Percentiles rank a stretch among this genome's conserved stretches.
These are phyloP conservation scores for Argyresthia albistria DNA, from an alignment of 2,888 invertebrate genomes.

Conservation along the genomic window DNA sequence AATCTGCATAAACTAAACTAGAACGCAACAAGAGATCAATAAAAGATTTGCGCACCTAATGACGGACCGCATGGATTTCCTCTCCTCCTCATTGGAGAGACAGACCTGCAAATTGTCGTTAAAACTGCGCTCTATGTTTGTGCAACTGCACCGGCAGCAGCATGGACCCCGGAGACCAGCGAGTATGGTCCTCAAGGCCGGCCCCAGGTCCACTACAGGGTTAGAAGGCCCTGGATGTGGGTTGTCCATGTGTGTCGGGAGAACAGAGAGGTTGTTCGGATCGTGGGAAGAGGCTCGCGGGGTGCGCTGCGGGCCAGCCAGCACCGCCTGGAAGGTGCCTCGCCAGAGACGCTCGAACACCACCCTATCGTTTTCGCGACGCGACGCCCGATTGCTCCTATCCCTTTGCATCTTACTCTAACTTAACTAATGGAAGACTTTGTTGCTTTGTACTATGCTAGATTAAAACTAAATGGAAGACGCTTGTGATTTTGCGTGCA, in stretches of 20 bases:
- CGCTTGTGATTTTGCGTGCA: constrained; percentile 12
- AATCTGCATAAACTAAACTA: neutral
- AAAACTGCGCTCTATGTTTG: constrained; percentile 33
- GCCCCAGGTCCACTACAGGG: constrained; percentile 60
- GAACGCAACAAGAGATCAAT: constrained; percentile 1
- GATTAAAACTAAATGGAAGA: constrained; percentile 50
- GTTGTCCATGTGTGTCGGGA: constrained; percentile 20
- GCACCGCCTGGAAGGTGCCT: constrained; percentile 72
- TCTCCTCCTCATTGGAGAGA: constrained; percentile 58
- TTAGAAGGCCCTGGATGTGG: constrained; percentile 25
- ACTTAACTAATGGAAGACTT: constrained; percentile 70
- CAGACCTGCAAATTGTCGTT: constrained; percentile 70
- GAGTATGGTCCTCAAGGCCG: constrained; percentile 48
- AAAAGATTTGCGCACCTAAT: constrained; percentile 68
- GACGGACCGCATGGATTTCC: constrained; percentile 75
- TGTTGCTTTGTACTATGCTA: constrained; percentile 51
- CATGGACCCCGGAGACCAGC: constrained; percentile 48
- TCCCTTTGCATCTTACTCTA: constrained; percentile 50
- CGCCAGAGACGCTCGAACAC: constrained; percentile 83
- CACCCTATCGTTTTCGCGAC: constrained; percentile 72
- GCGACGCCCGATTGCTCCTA: constrained; percentile 50
- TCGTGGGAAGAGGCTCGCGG: constrained; percentile 52
- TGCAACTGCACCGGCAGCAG: constrained; percentile 62
- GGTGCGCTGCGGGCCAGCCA: constrained; percentile 48
- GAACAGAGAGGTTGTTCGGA: constrained; percentile 24